Evolutionary conservation across 92 coral and sea anemone genomes (phyloP).

Genomic region (Heteractis magnifica): DNA sequence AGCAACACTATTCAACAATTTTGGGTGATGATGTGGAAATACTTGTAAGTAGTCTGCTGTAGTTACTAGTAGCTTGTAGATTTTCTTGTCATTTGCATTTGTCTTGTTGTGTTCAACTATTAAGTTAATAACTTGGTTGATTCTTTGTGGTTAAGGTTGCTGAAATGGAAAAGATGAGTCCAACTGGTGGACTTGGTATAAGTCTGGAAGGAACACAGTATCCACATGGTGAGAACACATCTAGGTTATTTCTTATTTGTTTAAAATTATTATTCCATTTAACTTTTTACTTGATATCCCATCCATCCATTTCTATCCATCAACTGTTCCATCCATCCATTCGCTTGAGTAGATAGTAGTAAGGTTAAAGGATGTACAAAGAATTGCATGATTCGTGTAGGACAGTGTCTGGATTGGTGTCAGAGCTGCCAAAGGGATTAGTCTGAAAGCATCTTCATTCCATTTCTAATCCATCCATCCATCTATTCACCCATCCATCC

Average conservation of each 20-base stretch:
- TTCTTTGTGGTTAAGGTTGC: constrained; percentile 66
- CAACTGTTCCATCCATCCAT: background rate
- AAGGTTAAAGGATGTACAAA: too few species aligned
- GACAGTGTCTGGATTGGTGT: too few species aligned
- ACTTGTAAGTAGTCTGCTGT: constrained; percentile 55
- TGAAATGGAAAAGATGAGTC: constrained; percentile 80
- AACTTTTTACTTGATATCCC: background rate
- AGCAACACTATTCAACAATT: constrained; percentile 68
- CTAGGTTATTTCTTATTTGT: too few species aligned
- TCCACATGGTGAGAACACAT: constrained; percentile 54
- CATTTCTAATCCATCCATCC: background rate
- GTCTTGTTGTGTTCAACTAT: background rate
- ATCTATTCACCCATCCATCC: background rate
- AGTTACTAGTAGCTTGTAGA: background rate
- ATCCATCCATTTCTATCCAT: background rate
- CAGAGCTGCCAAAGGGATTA: too few species aligned
- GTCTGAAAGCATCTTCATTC: background rate
- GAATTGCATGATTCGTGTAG: too few species aligned
- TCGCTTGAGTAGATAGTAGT: background rate
- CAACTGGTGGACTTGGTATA: constrained; percentile 90
- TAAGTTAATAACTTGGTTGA: background rate
- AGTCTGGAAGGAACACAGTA: constrained; percentile 95
- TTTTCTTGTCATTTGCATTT: background rate
- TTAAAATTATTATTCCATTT: too few species aligned
- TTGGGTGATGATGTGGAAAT: constrained; percentile 84